Conservation (phyloP, 2,888 invertebrate species). For the Gortyna flavago region DNA sequence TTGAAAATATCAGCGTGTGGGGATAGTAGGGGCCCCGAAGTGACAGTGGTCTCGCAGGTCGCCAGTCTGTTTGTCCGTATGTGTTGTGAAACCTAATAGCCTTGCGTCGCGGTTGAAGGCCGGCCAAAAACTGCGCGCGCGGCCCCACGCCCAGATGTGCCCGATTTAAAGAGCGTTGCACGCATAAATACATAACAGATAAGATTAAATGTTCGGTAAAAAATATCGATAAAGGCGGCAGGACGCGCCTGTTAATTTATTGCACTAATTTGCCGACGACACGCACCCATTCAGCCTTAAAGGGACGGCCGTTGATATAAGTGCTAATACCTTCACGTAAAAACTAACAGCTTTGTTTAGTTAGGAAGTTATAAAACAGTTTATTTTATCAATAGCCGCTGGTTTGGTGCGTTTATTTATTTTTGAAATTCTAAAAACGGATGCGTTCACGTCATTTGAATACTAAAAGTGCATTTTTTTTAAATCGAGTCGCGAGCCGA, state of each 20-base stretch:
- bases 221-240: constrained; percentile 60
- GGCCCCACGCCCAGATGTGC: constrained; percentile 76
- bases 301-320: constrained; percentile 63
- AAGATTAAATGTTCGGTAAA: constrained; percentile 71
- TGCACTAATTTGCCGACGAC: constrained; percentile 64
- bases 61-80: constrained; percentile 77
- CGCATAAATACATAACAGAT: constrained; percentile 77
- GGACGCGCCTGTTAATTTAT: constrained; percentile 59
- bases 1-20: constrained; percentile 44
- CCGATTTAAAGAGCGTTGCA: constrained; percentile 78
- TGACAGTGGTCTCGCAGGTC: constrained; percentile 72
- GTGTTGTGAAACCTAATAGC: constrained; percentile 85
- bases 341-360: constrained; percentile 75
- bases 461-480: constrained; percentile 85
- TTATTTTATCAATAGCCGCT: constrained; percentile 83
- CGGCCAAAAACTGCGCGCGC: constrained; percentile 81
- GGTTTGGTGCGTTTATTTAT: constrained; percentile 80
- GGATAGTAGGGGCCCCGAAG: constrained; percentile 70
- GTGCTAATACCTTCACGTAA: constrained; percentile 65
- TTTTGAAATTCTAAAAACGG: constrained; percentile 88
- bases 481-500: constrained; percentile 72
- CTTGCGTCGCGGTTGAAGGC: constrained; percentile 86
- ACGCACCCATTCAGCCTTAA: constrained; percentile 57
- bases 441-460: constrained; percentile 88
- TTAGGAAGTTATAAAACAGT: constrained; percentile 87